phyloP scores from a whole-genome alignment of 2,797 vertebrate species.

The Corythornis leucogaster region DNA sequence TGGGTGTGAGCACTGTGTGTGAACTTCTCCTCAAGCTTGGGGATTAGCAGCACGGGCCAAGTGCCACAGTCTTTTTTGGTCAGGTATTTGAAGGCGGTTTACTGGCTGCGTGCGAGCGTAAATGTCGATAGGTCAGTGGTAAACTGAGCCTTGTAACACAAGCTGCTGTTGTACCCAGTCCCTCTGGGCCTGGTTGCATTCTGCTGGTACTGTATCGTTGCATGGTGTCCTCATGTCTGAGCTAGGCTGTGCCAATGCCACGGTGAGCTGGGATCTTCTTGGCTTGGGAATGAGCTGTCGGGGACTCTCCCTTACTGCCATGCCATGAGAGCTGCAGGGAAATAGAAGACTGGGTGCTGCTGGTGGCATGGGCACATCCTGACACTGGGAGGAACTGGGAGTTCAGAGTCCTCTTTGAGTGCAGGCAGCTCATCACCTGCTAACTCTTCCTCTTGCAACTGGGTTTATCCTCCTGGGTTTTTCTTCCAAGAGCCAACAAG shows the following conservation, averaged over 20 bases:
- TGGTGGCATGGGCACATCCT: not conserved
- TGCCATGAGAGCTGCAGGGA: not conserved
- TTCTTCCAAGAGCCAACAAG: not conserved
- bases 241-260: not conserved
- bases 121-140: constrained; percentile 14
- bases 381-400: not conserved
- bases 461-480: not conserved
- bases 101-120: not conserved
- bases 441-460: not conserved
- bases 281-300: not conserved
- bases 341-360: not conserved
- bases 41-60: constrained; percentile 32
- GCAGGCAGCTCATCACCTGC: not conserved
- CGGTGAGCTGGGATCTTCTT: fast-evolving
- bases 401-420: not conserved
- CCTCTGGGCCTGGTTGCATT: fast-evolving
- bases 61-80: constrained; percentile 53
- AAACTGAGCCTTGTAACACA: constrained; percentile 29
- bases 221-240: fast-evolving
- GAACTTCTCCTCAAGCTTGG: constrained; percentile 39
- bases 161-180: not conserved
- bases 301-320: not conserved
- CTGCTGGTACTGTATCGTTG: fast-evolving
- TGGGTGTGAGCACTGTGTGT: not conserved
- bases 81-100: constrained; percentile 15